A percentile compares a stretch with the other conserved stretches of the same genome.
These are phyloP conservation scores for Lasioglossum zephyrum DNA, from an alignment of 2,888 invertebrate genomes.

Conservation along the genomic window DNA sequence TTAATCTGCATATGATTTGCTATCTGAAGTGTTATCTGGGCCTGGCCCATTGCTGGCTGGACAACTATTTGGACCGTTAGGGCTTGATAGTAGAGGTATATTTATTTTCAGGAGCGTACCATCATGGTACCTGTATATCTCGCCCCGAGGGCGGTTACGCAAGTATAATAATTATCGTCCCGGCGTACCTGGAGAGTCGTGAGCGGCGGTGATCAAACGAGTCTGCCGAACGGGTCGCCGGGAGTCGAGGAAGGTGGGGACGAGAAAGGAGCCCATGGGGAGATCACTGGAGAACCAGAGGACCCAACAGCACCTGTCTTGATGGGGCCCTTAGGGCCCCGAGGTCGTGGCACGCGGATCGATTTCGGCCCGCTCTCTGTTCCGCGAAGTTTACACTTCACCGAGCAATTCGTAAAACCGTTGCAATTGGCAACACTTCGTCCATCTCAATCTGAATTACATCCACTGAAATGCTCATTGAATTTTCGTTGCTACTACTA, in stretches of 20 bases:
- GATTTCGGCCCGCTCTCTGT: constrained; percentile 41
- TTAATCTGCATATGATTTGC: background rate
- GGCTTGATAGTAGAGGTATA: constrained; percentile 25
- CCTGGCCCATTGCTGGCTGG: background rate
- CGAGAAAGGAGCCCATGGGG: constrained; percentile 54
- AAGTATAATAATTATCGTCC: constrained; percentile 76
- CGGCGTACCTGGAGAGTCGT: constrained; percentile 69
- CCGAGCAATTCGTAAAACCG: background rate
- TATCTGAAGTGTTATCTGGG: background rate
- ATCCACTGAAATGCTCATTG: background rate
- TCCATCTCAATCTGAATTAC: background rate
- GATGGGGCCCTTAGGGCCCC: constrained; percentile 48
- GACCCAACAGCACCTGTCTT: constrained; percentile 69
- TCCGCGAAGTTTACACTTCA: constrained; percentile 10
- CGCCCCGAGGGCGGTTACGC: constrained; percentile 72
- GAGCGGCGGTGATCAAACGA: constrained; percentile 76
- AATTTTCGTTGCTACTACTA: background rate
- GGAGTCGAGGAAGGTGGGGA: constrained; percentile 49
- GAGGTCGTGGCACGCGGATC: constrained; percentile 68
- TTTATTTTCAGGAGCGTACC: constrained; percentile 62
- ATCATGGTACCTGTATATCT: constrained; percentile 67
- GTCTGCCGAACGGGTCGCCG: constrained; percentile 71
- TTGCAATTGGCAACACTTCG: background rate
- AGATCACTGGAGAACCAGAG: constrained; percentile 39
- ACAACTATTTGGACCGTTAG: constrained; percentile 1